A percentile compares a stretch with the other conserved stretches of the same genome.
These are phyloP conservation scores for Ceratothoa steindachneri DNA, from an alignment of 2,888 invertebrate species.

Conservation along the genomic window DNA sequence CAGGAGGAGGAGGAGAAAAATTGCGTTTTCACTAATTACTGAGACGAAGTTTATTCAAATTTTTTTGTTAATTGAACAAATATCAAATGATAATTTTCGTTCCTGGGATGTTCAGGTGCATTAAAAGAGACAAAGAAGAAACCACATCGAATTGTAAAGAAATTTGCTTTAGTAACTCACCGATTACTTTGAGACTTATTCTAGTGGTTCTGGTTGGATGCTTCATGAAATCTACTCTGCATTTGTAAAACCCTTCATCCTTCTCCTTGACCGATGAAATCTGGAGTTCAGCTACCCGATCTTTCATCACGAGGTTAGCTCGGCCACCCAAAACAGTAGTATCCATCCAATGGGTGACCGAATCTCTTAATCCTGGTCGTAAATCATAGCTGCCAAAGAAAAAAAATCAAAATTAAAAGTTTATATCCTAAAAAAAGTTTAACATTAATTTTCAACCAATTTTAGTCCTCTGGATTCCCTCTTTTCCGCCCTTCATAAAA, in stretches of 20 bases:
- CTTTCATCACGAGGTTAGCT: slow-evolving; percentile 22
- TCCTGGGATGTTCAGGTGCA: too few relatives aligned
- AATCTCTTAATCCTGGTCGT: slow-evolving; percentile 5
- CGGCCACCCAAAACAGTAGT: slow-evolving; percentile 20
- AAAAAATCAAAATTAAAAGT: too few relatives aligned
- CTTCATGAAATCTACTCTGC: slow-evolving; percentile 32
- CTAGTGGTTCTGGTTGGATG: slow-evolving; percentile 44
- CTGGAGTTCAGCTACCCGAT: slow-evolving; percentile 23
- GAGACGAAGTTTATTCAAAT: not conserved
- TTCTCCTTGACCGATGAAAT: slow-evolving; percentile 17
- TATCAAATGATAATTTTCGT: too few relatives aligned
- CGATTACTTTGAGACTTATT: slow-evolving; percentile 33
- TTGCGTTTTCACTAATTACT: too few relatives aligned
- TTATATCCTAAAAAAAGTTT: too few relatives aligned
- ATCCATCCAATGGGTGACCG: slow-evolving; percentile 13
- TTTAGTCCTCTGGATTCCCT: too few relatives aligned
- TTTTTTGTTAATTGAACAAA: too few relatives aligned
- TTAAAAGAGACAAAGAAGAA: too few relatives aligned
- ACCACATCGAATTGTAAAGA: too few relatives aligned
- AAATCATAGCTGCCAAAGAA: slow-evolving; percentile 13
- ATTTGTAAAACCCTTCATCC: slow-evolving; percentile 38
- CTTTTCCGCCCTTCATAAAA: slow-evolving; percentile 2
- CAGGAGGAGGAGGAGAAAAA: too few relatives aligned
- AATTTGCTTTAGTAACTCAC: too few relatives aligned
- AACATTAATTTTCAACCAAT: too few relatives aligned